Evolutionary conservation across 1,140 invertebrate genomes (phyloP).

Genomic region (Teleogryllus occipitalis): DNA sequence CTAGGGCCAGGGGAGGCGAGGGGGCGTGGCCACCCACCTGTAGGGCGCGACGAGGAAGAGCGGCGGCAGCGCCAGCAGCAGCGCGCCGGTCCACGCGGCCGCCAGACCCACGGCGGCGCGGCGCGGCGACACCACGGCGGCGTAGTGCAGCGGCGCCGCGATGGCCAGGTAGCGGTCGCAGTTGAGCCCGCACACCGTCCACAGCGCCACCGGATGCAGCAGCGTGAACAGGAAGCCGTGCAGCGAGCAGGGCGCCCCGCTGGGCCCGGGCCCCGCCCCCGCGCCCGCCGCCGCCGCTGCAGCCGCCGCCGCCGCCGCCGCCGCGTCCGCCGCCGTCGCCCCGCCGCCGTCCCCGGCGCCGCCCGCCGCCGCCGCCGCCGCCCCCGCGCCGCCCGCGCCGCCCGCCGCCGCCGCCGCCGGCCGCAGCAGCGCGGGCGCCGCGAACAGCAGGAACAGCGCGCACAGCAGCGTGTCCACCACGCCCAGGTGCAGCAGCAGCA

Average conservation of each 20-base stretch:
- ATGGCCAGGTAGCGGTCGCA: conserved; percentile 68
- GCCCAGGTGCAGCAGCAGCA: conserved; percentile 61
- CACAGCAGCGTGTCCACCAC: conserved; percentile 57
- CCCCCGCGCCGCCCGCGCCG: background rate
- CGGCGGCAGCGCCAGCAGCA: conserved; percentile 38
- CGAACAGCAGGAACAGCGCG: conserved; percentile 46
- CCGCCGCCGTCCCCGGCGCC: conserved; percentile 17
- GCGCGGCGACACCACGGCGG: conserved; percentile 56
- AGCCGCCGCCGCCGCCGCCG: conserved; percentile 17
- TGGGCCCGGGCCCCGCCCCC: background rate
- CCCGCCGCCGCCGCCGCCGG: conserved; percentile 25
- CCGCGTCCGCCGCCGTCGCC: too few relatives aligned
- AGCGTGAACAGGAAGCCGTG: conserved; percentile 58
- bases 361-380: conserved; percentile 42
- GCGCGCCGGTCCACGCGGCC: conserved; percentile 40
- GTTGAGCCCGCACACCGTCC: conserved; percentile 71
- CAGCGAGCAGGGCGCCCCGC: conserved; percentile 44
- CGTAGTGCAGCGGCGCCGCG: conserved; percentile 65
- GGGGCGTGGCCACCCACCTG: too few relatives aligned
- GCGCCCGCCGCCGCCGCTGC: conserved; percentile 35
- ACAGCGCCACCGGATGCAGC: conserved; percentile 62
- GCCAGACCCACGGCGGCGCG: conserved; percentile 44
- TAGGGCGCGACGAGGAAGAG: conserved; percentile 40
- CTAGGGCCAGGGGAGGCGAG: too few relatives aligned
- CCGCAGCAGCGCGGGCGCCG: conserved; percentile 35